Percentiles rank a stretch among this genome's conserved stretches.
phyloP scores from a whole-genome alignment of 2,113 vertebrate species.

The Daphoenositta chrysoptera region DNA sequence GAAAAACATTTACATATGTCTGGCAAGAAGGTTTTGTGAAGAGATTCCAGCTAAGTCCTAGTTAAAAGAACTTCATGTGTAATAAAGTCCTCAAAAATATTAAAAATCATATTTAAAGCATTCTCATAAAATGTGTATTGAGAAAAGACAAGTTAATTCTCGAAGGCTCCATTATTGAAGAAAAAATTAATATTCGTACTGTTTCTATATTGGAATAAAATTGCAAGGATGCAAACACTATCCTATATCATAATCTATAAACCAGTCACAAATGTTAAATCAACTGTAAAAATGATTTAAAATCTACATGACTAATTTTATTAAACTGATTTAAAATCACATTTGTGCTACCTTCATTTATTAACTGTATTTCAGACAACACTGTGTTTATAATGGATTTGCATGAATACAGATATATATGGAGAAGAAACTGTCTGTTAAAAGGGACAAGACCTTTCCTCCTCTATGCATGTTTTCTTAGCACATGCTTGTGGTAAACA shows the following conservation, averaged over 20 bases:
- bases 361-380: slow-evolving; percentile 70
- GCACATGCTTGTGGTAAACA: neutral
- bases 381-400: slow-evolving; percentile 57
- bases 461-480: neutral
- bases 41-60: slow-evolving; percentile 76
- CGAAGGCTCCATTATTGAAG: slow-evolving; percentile 85
- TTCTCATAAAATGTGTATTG: slow-evolving; percentile 77
- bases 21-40: slow-evolving; percentile 79
- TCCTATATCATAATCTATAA: slow-evolving; percentile 78
- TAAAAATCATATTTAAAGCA: slow-evolving; percentile 86
- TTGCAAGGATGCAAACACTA: slow-evolving; percentile 76
- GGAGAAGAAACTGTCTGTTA: neutral
- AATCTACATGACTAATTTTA: slow-evolving; percentile 78
- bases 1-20: slow-evolving; percentile 73
- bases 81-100: slow-evolving; percentile 88
- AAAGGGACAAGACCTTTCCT: neutral
- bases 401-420: slow-evolving; percentile 12
- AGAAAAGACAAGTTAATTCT: slow-evolving; percentile 80
- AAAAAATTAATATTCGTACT: slow-evolving; percentile 86
- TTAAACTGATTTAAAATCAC: slow-evolving; percentile 79
- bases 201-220: slow-evolving; percentile 87
- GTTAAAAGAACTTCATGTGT: slow-evolving; percentile 73
- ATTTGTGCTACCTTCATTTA: slow-evolving; percentile 74
- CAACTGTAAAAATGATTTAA: slow-evolving; percentile 79
- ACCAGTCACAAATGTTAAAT: slow-evolving; percentile 79